Evolutionary conservation across 1,140 invertebrate genomes (phyloP), one percentile per base, ranked within the genome.

Genomic region (Zaprionus nigranus): DNA sequence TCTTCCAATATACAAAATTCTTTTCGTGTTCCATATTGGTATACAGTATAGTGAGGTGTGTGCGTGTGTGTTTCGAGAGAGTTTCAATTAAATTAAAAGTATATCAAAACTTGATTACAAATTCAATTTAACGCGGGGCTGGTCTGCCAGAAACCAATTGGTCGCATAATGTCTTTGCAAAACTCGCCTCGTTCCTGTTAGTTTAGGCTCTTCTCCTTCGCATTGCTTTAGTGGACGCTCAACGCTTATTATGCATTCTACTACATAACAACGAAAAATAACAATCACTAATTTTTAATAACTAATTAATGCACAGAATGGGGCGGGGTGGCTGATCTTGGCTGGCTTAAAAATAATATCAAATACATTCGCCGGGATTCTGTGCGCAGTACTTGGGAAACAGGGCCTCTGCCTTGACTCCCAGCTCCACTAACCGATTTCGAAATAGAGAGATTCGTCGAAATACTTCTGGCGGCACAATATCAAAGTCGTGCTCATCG

Each of bases 381-480:
- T 96, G 95, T 53, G 93, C 94, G 88, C 96, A 96, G 94, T 95
- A 96, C 69, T 95, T 94, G 2, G 96, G 96, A 94, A 96, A 95
- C 84, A 96, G 93, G 1, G 95, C 94, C 81, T 96, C 96, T 0
- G 95, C 94, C 57, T 94, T 93, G 9, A 96, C 81, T 20, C 95
- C 95, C 72, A 95, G 92, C 53, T 93, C 92, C 0, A 94, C 93
- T 24, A 96, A 83, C 12, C 96, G 91, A 81, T 96, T 92, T 49
- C 92, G 91, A 74, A 93, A 93, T 59, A 93, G 59, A 13, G 91
- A 92, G 71, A 93, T 92, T 15, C 92, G 74, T 57, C 85, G 88
- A 61, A 93, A 93, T 17, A 91, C 91, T 24, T 92, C 91, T 38
- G 80, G 81, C 64, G 85, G 81, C 49, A 93, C 80, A 17, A 87